Base-by-base conservation (phyloP, 2,113 vertebrate genomes). In the Ranitomeya imitator region DNA sequence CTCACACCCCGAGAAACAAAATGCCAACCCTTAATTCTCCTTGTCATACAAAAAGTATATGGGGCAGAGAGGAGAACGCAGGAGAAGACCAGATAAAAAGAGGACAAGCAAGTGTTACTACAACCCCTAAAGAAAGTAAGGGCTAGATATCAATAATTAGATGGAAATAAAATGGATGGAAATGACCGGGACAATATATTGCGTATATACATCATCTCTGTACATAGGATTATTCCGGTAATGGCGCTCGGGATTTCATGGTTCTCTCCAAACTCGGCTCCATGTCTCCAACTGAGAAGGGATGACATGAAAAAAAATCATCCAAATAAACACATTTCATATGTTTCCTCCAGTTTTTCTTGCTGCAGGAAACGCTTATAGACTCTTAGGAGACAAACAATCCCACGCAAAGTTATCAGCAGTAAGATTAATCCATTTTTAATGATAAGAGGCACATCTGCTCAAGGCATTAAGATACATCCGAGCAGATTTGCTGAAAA, bases 401-500 rank as follows among this genome's bases (percentile, higher is more conserved):
- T 84, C 80, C 80, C 87, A 78, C 71, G 59, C 87, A 84, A 88
- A 88, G 80, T 88, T 88, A 88, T 88, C 87, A 78, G 87, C 69
- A 15, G 87, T 6, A 4, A 83, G 87, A 80, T 88, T 88, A 88
- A 88, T 88, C 81, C 80, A 84, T 88, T 88, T 88, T 88, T 88
- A 88, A 88, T 88, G 87, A 88, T 88, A 88, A 88, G 87, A 76
- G 59, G 71, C 87, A 78, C 87, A 88, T 84, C 87, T 88, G 87
- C 87, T 88, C 14, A 5, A 83, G 81, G 87, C 87, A 77, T 88
- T 78, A 77, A 63, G 69, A 84, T 31, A 16, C 85, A 80, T 80
- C 86, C 59, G 71, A 77, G 51, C 16, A 88, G n/a, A 83, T 83
- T 88, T 59, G 12, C 26, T 45, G 67, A 83, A 82, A 82, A 88